These are phyloP conservation scores for Agrypnia vestita DNA, from an alignment of 1,140 invertebrate genomes.

Conservation along the genomic window DNA sequence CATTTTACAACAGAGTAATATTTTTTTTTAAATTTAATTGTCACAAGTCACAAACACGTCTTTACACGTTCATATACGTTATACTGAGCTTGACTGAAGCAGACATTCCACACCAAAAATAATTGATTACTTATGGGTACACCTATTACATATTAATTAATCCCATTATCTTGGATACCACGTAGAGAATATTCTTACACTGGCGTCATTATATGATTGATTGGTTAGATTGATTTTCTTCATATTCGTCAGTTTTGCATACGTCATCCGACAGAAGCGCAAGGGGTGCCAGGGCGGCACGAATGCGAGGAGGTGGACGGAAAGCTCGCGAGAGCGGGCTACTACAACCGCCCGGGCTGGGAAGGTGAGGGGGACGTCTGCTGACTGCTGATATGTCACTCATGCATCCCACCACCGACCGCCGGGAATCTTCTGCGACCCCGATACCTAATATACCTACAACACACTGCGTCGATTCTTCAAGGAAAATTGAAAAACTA, in stretches of 20 bases:
- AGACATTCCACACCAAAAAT: too few species aligned
- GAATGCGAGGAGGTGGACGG: conserved; percentile 5
- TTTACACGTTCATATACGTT: too few species aligned
- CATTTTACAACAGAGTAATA: too few species aligned
- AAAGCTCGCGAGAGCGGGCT: conserved; percentile 28
- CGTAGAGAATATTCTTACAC: too few species aligned
- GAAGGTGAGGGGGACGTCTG: conserved; percentile 48
- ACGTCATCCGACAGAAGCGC: conserved; percentile 17
- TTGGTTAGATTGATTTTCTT: too few species aligned
- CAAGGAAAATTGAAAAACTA: not conserved
- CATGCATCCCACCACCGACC: conserved; percentile 58
- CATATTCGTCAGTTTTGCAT: conserved; percentile 20
- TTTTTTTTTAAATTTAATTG: too few species aligned
- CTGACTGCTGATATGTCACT: conserved; percentile 59
- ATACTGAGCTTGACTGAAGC: too few species aligned
- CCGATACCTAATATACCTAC: conserved; percentile 39
- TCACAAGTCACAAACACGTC: too few species aligned
- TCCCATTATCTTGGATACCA: too few species aligned
- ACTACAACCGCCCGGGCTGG: conserved; percentile 13
- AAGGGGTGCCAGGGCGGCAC: conserved; percentile 18
- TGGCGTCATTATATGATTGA: too few species aligned
- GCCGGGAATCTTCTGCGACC: conserved; percentile 56
- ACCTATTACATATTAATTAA: too few species aligned
- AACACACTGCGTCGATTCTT: not conserved
- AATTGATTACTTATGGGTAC: too few species aligned